These are phyloP conservation scores for Noctua comes DNA, from an alignment of 2,888 invertebrate genomes.

Conservation along the genomic window DNA sequence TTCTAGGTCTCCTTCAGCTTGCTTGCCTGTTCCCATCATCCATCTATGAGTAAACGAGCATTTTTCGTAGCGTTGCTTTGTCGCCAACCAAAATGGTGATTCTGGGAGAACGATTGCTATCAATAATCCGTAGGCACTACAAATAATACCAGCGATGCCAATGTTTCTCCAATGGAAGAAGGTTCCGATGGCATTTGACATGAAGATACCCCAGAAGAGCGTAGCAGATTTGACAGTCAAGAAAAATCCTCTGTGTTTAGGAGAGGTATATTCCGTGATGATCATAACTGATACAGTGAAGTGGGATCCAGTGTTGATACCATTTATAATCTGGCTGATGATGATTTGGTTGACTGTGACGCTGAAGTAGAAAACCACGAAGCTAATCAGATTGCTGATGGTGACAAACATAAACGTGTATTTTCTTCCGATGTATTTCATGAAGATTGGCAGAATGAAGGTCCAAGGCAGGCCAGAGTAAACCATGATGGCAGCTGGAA, in stretches of 20 bases:
- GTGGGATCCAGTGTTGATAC: constrained; percentile 43
- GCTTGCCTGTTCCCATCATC: constrained; percentile 59
- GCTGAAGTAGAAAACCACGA: constrained; percentile 59
- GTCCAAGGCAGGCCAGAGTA: constrained; percentile 58
- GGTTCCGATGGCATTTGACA: constrained; percentile 71
- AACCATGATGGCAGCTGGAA: constrained; percentile 60
- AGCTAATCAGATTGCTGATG: constrained; percentile 48
- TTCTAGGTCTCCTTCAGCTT: constrained; percentile 55
- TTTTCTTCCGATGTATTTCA: constrained; percentile 54
- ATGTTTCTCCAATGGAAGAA: constrained; percentile 72
- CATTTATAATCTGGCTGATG: constrained; percentile 53
- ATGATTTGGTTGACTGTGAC: constrained; percentile 63
- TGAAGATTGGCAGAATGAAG: constrained; percentile 53
- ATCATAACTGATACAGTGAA: constrained; percentile 55
- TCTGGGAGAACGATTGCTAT: constrained; percentile 69
- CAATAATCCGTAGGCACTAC: constrained; percentile 56
- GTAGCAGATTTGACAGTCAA: constrained; percentile 67
- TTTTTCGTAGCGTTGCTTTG: constrained; percentile 40
- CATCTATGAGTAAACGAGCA: constrained; percentile 59
- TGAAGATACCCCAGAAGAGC: constrained; percentile 56
- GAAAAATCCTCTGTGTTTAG: constrained; percentile 63
- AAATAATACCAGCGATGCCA: constrained; percentile 61
- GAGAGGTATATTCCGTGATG: constrained; percentile 52
- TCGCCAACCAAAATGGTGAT: constrained; percentile 71
- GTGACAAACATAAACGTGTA: constrained; percentile 45